phyloP scores from a whole-genome alignment of 2,797 vertebrate species.

The Emys orbicularis region DNA sequence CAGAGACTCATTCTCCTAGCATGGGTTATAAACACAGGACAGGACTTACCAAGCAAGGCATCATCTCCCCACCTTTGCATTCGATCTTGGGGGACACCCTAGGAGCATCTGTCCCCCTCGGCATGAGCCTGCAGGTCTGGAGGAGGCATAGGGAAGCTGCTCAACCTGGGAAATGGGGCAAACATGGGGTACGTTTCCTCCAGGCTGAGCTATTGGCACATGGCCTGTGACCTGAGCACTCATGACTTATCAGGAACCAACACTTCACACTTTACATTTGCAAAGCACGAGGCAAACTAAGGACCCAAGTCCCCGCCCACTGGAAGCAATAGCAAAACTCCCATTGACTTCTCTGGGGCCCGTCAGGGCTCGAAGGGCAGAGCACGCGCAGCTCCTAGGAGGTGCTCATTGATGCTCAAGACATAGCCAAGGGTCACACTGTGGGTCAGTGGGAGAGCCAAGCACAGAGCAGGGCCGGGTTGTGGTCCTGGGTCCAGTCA shows the following conservation, averaged over 20 bases:
- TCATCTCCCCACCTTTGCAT: not conserved
- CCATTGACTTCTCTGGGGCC: not conserved
- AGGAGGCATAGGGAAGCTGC: not conserved
- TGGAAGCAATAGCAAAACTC: not conserved
- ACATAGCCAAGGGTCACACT: too few relatives aligned
- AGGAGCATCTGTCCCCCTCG: not conserved
- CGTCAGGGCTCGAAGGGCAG: rapidly evolving
- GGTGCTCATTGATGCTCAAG: not conserved
- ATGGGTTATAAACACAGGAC: not conserved
- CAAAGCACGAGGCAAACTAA: not conserved
- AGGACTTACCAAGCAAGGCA: not conserved
- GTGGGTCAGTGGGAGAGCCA: not conserved
- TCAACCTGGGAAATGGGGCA: not conserved
- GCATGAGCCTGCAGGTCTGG: not conserved
- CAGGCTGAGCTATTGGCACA: not conserved
- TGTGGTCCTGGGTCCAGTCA: not conserved
- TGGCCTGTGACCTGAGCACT: not conserved
- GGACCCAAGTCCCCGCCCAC: not conserved
- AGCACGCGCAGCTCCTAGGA: not conserved
- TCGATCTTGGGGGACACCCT: not conserved
- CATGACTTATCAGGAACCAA: not conserved
- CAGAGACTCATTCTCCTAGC: not conserved
- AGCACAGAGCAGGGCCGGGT: not conserved
- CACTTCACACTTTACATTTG: not conserved
- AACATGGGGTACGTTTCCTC: not conserved